These are phyloP conservation scores for Ardeotis arabs DNA, from an alignment of 2,113 vertebrate species.

Conservation along the genomic window DNA sequence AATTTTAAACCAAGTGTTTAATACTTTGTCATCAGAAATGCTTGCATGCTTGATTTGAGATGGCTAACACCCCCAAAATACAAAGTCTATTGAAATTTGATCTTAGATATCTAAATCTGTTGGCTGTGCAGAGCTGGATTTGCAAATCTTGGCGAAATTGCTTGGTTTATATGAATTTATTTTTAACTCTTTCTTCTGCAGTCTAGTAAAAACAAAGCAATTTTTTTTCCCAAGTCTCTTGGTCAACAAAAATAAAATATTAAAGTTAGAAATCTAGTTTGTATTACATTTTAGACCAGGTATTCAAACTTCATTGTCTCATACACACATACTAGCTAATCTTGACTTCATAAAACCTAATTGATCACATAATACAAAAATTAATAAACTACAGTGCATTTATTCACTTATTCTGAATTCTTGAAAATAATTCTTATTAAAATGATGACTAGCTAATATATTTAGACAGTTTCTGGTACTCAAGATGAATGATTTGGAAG, in stretches of 20 bases:
- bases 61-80: background rate
- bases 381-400: background rate
- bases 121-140: background rate
- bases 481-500: background rate
- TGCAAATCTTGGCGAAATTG: background rate
- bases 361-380: background rate
- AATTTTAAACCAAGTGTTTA: conserved; percentile 30
- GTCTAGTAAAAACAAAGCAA: background rate
- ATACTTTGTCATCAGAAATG: conserved; percentile 24
- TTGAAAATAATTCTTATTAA: background rate
- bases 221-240: background rate
- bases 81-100: background rate
- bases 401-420: background rate
- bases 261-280: background rate
- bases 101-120: background rate
- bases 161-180: background rate
- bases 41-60: background rate
- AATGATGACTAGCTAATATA: background rate
- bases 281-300: background rate
- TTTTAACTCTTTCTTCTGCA: background rate
- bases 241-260: background rate
- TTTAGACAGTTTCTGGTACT: background rate
- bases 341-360: background rate
- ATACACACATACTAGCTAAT: background rate
- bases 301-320: background rate